Conservation (phyloP, 2,113 vertebrate species). For the Callopanchax toddi region DNA sequence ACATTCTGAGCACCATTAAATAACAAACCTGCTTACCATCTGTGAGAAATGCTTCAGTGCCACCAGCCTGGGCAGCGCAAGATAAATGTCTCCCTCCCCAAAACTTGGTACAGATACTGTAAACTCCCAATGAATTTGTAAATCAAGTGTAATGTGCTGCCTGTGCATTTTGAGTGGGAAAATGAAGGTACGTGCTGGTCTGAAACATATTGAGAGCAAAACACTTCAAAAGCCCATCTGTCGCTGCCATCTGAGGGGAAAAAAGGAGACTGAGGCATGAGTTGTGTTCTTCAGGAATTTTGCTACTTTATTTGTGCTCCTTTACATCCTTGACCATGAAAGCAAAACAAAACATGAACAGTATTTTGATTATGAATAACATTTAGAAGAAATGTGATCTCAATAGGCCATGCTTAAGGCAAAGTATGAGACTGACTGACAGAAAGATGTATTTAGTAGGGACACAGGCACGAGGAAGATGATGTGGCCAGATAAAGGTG, state of each 20-base stretch:
- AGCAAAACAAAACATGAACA: slow-evolving; percentile 62
- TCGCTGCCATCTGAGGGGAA: slow-evolving; percentile 41
- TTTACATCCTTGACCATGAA: slow-evolving; percentile 47
- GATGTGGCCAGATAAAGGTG: slow-evolving; percentile 64
- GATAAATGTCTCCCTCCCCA: slow-evolving; percentile 53
- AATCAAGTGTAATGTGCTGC: slow-evolving; percentile 67
- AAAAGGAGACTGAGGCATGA: slow-evolving; percentile 36
- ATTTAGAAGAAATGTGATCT: slow-evolving; percentile 43
- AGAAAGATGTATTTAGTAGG: slow-evolving; percentile 54
- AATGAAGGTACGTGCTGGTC: slow-evolving; percentile 51
- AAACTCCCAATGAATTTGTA: slow-evolving; percentile 67
- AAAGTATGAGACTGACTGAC: slow-evolving; percentile 54
- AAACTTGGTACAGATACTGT: slow-evolving; percentile 48
- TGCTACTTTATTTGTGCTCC: slow-evolving; percentile 58
- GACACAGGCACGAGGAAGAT: slow-evolving; percentile 48
- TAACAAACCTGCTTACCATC: slow-evolving; percentile 57
- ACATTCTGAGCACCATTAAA: slow-evolving; percentile 54
- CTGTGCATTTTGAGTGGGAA: slow-evolving; percentile 61
- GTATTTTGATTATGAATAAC: slow-evolving; percentile 41
- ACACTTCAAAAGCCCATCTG: slow-evolving; percentile 61
- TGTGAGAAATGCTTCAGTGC: slow-evolving; percentile 51
- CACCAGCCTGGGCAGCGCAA: slow-evolving; percentile 46
- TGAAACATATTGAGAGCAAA: slow-evolving; percentile 64
- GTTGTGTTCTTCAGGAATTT: slow-evolving; percentile 49
- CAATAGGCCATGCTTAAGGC: slow-evolving; percentile 39